These are phyloP conservation scores for Camptogramma bilineatum DNA, from an alignment of 2,888 invertebrate genomes.

Conservation along the genomic window DNA sequence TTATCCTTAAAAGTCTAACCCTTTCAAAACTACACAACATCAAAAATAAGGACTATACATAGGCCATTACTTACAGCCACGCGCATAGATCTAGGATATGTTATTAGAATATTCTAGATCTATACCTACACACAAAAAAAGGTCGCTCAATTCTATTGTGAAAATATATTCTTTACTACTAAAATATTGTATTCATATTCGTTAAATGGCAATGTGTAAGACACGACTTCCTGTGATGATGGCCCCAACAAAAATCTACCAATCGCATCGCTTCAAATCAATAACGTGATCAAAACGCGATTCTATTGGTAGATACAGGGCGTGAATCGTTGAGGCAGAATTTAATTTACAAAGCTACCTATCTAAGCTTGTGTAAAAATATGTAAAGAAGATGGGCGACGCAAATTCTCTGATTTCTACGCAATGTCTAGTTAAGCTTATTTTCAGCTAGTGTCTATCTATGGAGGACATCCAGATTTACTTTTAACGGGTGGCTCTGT, in stretches of 20 bases:
- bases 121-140: constrained; percentile 21
- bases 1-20: neutral
- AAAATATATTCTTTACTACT: constrained; percentile 56
- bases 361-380: constrained; percentile 77
- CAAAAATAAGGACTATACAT: constrained; percentile 21
- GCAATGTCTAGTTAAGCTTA: constrained; percentile 49
- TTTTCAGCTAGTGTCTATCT: constrained; percentile 34
- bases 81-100: constrained; percentile 30
- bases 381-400: constrained; percentile 58
- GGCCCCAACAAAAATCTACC: constrained; percentile 49
- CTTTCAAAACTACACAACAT: constrained; percentile 18
- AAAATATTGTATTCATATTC: constrained; percentile 54
- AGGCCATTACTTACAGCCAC: constrained; percentile 22
- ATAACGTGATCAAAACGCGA: constrained; percentile 16
- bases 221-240: constrained; percentile 43
- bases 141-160: constrained; percentile 23
- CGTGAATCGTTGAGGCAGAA: constrained; percentile 55
- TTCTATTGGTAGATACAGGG: constrained; percentile 13
- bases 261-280: constrained; percentile 2
- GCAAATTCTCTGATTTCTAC: constrained; percentile 48
- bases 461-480: constrained; percentile 25
- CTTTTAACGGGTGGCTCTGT: neutral
- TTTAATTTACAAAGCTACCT: constrained; percentile 73
- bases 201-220: constrained; percentile 42
- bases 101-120: constrained; percentile 32